phyloP scores from a whole-genome alignment of 2,113 vertebrate species.

The Osmerus mordax region DNA sequence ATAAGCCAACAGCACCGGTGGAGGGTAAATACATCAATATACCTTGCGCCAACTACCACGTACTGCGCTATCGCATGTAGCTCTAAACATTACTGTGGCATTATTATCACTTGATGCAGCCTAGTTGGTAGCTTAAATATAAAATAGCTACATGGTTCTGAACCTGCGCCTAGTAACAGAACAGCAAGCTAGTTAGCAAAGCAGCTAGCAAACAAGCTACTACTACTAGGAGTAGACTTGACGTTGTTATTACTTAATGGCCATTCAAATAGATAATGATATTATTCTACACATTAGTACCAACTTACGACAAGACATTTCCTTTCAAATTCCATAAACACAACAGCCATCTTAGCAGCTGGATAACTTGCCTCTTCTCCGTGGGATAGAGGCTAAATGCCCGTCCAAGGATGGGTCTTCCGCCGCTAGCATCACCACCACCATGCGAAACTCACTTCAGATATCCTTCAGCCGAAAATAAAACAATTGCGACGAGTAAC shows the following conservation, averaged over 20 bases:
- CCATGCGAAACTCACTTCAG: conserved; percentile 35
- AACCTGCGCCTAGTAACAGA: background rate
- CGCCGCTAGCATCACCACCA: conserved; percentile 67
- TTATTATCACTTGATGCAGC: no score
- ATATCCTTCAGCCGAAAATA: conserved; percentile 20
- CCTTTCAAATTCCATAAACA: no score
- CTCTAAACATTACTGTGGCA: no score
- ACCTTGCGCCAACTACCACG: no score
- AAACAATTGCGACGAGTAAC: no score
- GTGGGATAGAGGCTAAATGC: conserved; percentile 63
- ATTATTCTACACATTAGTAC: background rate
- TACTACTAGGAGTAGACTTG: no score
- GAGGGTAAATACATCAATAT: no score
- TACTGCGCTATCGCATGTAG: no score
- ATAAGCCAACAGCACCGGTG: background rate
- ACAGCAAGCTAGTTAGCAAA: conserved; percentile 4
- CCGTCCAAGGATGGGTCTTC: conserved; percentile 63
- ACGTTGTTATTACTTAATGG: background rate
- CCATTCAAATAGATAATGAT: background rate
- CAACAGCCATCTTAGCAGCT: background rate
- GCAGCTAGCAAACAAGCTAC: background rate
- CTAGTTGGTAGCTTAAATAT: background rate
- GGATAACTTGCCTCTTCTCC: conserved; percentile 37
- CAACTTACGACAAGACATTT: no score
- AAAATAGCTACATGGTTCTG: background rate